Evolutionary conservation across 2,888 invertebrate species (phyloP), one percentile per base, ranked within the genome.

Genomic region (Protonemura montana): DNA sequence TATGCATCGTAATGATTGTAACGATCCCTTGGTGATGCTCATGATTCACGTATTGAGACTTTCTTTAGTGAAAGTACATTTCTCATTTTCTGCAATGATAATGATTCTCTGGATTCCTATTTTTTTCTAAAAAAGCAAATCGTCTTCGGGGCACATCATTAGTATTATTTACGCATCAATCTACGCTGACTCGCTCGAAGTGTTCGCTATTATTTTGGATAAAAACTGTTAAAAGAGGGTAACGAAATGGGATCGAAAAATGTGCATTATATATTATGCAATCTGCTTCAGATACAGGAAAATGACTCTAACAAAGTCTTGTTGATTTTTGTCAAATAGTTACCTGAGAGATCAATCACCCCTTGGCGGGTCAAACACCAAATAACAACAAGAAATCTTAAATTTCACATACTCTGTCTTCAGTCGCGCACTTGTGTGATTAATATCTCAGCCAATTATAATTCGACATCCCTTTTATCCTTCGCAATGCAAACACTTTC

Each of bases 41-140:
- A 59, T 59, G 59, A 59, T 21, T 59, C 59, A 7, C 35, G 35
- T 35, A 35, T 10, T 7, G 59, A 59, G 13, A 59, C 59, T 59
- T 59, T 59, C 59, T 59, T 59, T 59, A 59, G 59, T 59, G 59
- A 59, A 59, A 59, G 59, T 59, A 59, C 59, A 59, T 59, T 59
- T 59, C 59, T 59, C 13, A 59, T 59, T 59, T 59, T 59, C 59
- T 59, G 59, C 59, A 21, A 59, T 21, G 59, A 59, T 59, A 59
- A 59, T 59, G 59, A 59, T 21, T 59, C 6, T 7, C 1, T 13
- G 59, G 59, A 59, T 59, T 59, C 59, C 41, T 59, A 3, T 59
- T 59, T 59, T 21, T 59, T 7, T 21, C 13, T 10, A 13, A 59
- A 59, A 59, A 59, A 59, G 1, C 1, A 3, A 2, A 59, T 21